Conservation (phyloP, 2,888 invertebrate genomes). For the Rutpela maculata region DNA sequence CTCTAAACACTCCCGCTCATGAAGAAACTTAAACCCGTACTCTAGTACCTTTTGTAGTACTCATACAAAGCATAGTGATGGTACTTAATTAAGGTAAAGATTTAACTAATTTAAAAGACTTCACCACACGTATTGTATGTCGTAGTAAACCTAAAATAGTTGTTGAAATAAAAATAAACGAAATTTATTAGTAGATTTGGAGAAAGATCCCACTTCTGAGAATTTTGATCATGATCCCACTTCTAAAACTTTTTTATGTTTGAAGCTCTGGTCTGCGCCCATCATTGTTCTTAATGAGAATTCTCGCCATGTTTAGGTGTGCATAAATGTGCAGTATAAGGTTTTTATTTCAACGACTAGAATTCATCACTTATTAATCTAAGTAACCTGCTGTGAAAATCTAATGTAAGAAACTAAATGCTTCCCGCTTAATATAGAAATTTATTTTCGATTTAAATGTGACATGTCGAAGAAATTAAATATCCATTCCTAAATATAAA, state of each 20-base stretch:
- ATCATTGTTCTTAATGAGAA: background rate
- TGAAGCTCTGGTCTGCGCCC: no score
- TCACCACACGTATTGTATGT: constrained; percentile 35
- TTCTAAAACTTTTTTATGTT: background rate
- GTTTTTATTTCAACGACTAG: constrained; percentile 15
- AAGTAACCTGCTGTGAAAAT: constrained; percentile 34
- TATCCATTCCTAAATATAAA: constrained; percentile 1
- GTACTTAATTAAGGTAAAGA: constrained; percentile 36
- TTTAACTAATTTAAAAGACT: constrained; percentile 41
- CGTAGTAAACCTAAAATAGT: background rate
- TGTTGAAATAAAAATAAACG: constrained; percentile 22
- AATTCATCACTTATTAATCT: constrained; percentile 30
- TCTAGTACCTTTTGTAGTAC: constrained; percentile 33
- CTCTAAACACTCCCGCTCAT: constrained; percentile 77
- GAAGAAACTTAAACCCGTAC: constrained; percentile 73
- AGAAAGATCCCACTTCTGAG: background rate
- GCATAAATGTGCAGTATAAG: background rate
- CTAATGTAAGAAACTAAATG: constrained; percentile 24
- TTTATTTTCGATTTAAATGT: constrained; percentile 31
- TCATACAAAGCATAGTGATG: constrained; percentile 21
- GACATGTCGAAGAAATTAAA: constrained; percentile 6
- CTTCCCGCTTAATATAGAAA: constrained; percentile 37
- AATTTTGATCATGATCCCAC: no score
- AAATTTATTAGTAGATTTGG: background rate
- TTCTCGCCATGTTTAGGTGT: background rate